These are phyloP conservation scores for Diacarnus erythraeanus DNA, from an alignment of 37 sponge, comb jelly and placozoan genomes.

Conservation along the genomic window DNA sequence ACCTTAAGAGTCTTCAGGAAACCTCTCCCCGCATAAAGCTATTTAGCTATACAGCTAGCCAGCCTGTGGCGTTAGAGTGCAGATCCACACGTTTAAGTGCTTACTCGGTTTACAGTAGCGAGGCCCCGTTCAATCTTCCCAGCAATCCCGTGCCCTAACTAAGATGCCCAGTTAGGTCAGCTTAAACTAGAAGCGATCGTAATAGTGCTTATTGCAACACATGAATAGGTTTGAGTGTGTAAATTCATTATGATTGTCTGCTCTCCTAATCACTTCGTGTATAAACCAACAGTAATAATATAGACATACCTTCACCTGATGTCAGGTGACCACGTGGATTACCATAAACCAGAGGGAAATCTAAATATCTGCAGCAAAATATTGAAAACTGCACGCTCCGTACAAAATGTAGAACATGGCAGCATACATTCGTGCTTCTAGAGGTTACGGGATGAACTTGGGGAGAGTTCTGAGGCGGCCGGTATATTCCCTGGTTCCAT, in stretches of 20 bases:
- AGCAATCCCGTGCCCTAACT: no score
- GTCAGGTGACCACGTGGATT: conserved; percentile 64
- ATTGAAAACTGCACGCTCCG: not conserved
- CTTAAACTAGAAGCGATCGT: not conserved
- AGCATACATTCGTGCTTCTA: not conserved
- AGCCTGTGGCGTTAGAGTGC: not conserved
- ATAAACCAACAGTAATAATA: conserved; percentile 14
- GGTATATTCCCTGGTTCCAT: not conserved
- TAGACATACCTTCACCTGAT: conserved; percentile 41
- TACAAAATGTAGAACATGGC: not conserved
- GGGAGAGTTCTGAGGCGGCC: not conserved
- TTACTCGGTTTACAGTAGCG: no score
- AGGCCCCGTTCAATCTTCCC: no score
- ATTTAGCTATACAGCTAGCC: not conserved
- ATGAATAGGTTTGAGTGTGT: conserved; percentile 34
- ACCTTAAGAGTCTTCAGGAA: no score
- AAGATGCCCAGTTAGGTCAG: not conserved
- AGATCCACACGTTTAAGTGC: no score
- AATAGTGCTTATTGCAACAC: conserved; percentile 1
- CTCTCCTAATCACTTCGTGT: conserved; percentile 34
- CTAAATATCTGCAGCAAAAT: not conserved
- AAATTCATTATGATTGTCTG: conserved; percentile 34
- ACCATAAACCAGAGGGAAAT: conserved; percentile 7
- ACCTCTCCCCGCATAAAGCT: no score
- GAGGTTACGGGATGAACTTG: not conserved